phyloP scores from a whole-genome alignment of 2,888 invertebrate species.

The Stenotaenia linearis region DNA sequence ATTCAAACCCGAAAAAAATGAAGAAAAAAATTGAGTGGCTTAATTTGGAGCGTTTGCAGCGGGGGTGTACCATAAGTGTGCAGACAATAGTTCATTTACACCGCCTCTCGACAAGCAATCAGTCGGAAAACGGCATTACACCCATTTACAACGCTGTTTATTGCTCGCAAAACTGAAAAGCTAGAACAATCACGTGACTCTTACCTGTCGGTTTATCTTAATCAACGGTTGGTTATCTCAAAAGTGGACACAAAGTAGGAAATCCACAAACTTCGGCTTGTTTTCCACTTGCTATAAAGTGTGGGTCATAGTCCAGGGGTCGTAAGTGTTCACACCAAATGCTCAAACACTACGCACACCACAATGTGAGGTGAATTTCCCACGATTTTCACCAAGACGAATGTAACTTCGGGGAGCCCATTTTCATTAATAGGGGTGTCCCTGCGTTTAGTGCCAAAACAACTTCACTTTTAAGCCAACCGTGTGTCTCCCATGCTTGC shows the following conservation, averaged over 20 bases:
- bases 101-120: background rate
- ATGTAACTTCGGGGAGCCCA: slow-evolving; percentile 7
- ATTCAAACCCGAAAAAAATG: background rate
- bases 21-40: background rate
- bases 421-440: background rate
- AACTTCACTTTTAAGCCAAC: background rate
- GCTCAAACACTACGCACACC: background rate
- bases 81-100: background rate
- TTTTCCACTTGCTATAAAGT: background rate
- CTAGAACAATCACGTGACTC: background rate
- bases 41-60: background rate
- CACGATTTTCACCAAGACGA: slow-evolving; percentile 8
- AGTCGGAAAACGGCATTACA: background rate
- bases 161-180: background rate
- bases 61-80: background rate
- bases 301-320: background rate
- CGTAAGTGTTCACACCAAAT: background rate
- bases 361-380: slow-evolving; percentile 8
- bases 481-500: background rate
- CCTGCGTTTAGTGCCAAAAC: background rate
- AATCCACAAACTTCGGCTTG: background rate
- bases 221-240: background rate
- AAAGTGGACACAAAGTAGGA: background rate
- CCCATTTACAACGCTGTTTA: background rate
- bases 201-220: background rate